Base-by-base conservation (phyloP, 2,888 invertebrate species). In the Apotomis turbidana region DNA sequence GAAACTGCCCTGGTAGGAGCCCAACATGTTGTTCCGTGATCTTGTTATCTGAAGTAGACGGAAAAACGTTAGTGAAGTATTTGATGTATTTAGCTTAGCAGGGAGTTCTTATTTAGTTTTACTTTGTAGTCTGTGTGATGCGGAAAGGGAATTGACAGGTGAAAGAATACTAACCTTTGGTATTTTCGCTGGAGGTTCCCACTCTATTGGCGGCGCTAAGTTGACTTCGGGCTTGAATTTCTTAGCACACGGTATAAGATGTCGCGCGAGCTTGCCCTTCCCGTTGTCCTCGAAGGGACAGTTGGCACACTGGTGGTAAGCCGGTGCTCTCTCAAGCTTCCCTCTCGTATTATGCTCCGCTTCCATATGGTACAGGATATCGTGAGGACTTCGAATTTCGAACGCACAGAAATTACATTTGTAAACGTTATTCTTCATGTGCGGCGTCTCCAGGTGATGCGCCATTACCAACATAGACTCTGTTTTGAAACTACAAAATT, bases 241-340 rank as follows among this genome's bases (percentile, higher is more conserved):
- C 88, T 98, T 97, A 57, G 96, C 95, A 89, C 99, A 99, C 2
- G 97, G 96, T 74, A 97, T 95, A 77, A 97, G 94, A 93, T 99
- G 99, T 54, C 98, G 95, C 0, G 97, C 97, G 79, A 98, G 91
- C 89, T 98, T 98, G 44, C 97, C 97, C 89, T 98, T 98, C 69
- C 97, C 97, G 82, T 98, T 98, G 80, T 98, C 98, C 87, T 99
- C 98, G 84, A 98, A 98, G 0, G 97, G 97, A 92, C 99, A 99
- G 84, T 97, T 97, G 0, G 97, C 96, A 86, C 98, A 99, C 85
- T 98, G 97, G 87, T 98, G 98, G 87, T 97, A 97, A 0, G 97
- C 96, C 41, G 97, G 96, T 0, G 97, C 97, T 76, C 97, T 95
- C 81, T 98, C 97, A 74, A 98, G 90, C 75, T 97, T 95, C 5